Evolutionary conservation across 37 sponge, comb jelly and placozoan genomes (phyloP).

Genomic region (Beroe forskalii): DNA sequence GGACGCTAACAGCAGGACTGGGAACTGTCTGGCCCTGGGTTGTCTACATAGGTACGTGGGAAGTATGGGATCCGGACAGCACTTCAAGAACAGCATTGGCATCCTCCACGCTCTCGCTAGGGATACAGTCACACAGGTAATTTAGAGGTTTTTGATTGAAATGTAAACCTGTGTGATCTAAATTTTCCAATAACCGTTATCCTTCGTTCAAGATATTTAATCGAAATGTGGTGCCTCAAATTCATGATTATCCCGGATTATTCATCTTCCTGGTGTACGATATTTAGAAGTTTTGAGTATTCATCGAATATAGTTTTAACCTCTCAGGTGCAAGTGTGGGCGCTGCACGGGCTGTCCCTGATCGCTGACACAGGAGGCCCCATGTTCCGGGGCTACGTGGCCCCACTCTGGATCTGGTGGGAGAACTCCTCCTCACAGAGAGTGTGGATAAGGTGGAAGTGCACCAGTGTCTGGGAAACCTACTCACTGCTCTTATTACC

Average conservation of each 20-base stretch:
- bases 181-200: too few species aligned
- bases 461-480: conserved; percentile 86
- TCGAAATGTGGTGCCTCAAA: too few species aligned
- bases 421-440: conserved; percentile 72
- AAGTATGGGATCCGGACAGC: conserved; percentile 90
- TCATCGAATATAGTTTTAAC: background rate
- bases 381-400: conserved; percentile 88
- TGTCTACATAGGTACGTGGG: conserved; percentile 94
- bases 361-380: conserved; percentile 96
- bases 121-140: conserved; percentile 68
- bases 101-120: conserved; percentile 79
- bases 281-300: too few species aligned
- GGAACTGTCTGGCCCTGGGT: conserved; percentile 89
- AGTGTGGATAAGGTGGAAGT: conserved; percentile 71
- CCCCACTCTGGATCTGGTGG: conserved; percentile 77
- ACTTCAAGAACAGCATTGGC: conserved; percentile 79
- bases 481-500: conserved; percentile 89
- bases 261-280: too few species aligned
- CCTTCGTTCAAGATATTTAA: too few species aligned
- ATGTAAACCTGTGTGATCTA: too few species aligned
- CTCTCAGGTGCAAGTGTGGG: conserved; percentile 82
- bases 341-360: conserved; percentile 85
- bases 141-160: too few species aligned
- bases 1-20: conserved; percentile 76
- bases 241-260: too few species aligned